phyloP scores from a whole-genome alignment of 2,113 vertebrate species.

The Bubo scandiacus region DNA sequence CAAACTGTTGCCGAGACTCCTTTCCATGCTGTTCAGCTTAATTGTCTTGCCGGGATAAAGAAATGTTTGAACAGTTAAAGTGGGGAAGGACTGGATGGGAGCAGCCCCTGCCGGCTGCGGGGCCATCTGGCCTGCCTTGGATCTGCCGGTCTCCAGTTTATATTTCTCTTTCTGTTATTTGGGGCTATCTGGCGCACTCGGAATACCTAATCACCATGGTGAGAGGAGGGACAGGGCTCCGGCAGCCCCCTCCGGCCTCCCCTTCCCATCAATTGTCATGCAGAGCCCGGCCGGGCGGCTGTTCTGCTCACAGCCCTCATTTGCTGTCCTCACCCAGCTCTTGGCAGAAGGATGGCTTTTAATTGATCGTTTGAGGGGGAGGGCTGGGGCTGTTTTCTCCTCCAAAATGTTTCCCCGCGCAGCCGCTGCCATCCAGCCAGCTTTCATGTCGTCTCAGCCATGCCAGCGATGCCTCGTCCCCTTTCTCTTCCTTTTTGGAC shows the following conservation, averaged over 20 bases:
- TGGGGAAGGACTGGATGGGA: constrained; percentile 75
- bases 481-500: not conserved
- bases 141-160: constrained; percentile 62
- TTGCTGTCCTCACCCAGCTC: constrained; percentile 41
- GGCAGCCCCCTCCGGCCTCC: not conserved
- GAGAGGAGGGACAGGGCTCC: constrained; percentile 66
- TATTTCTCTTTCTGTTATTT: constrained; percentile 69
- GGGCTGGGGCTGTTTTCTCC: constrained; percentile 39
- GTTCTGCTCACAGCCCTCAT: constrained; percentile 47
- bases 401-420: constrained; percentile 53
- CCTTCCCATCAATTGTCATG: constrained; percentile 78
- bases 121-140: constrained; percentile 81
- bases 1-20: constrained; percentile 72
- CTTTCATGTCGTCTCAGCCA: not conserved
- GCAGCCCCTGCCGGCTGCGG: constrained; percentile 76
- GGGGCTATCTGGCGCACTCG: constrained; percentile 73
- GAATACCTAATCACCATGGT: constrained; percentile 82
- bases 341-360: constrained; percentile 73
- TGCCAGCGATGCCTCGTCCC: not conserved
- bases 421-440: constrained; percentile 18
- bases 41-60: constrained; percentile 83
- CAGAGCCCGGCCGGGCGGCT: constrained; percentile 69
- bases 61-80: constrained; percentile 83
- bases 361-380: constrained; percentile 75
- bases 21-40: constrained; percentile 73